A percentile compares a stretch with the other conserved stretches of the same genome.
phyloP scores from a whole-genome alignment of 2,888 invertebrate genomes.

The Hydrotaea cyrtoneurina region DNA sequence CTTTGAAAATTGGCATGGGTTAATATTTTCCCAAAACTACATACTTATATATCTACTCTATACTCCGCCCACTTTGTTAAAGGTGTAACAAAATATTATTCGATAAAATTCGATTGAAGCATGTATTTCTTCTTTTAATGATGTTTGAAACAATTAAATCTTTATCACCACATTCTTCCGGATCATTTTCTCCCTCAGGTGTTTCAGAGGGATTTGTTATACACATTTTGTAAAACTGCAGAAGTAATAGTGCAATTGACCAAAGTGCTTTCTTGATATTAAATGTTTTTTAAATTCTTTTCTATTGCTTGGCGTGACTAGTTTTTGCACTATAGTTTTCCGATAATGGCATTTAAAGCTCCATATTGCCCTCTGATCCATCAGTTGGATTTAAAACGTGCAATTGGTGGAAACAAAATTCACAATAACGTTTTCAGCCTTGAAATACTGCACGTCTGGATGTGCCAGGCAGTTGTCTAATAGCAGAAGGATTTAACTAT shows the following conservation, averaged over 20 bases:
- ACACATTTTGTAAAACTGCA: slow-evolving; percentile 4
- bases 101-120: too few species aligned
- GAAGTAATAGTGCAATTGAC: too few species aligned
- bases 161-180: background rate
- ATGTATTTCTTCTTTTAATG: slow-evolving; percentile 33
- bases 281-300: slow-evolving; percentile 20
- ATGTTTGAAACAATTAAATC: slow-evolving; percentile 22
- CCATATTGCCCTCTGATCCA: slow-evolving; percentile 39
- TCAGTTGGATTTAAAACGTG: slow-evolving; percentile 20
- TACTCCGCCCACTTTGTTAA: too few species aligned
- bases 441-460: slow-evolving; percentile 36
- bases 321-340: slow-evolving; percentile 21
- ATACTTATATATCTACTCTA: too few species aligned
- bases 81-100: too few species aligned
- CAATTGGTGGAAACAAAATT: slow-evolving; percentile 36
- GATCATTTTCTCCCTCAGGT: background rate
- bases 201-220: slow-evolving; percentile 2
- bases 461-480: too few species aligned
- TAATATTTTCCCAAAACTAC: too few species aligned
- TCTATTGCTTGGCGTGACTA: slow-evolving; percentile 13
- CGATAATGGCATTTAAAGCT: slow-evolving; percentile 42
- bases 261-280: slow-evolving; percentile 21
- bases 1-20: too few species aligned
- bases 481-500: slow-evolving; percentile 35
- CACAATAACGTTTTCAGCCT: slow-evolving; percentile 39